Percentiles rank a stretch among this genome's conserved stretches.
These are phyloP conservation scores for Megalurothrips usitatus DNA, from an alignment of 2,888 invertebrate genomes.

Conservation along the genomic window DNA sequence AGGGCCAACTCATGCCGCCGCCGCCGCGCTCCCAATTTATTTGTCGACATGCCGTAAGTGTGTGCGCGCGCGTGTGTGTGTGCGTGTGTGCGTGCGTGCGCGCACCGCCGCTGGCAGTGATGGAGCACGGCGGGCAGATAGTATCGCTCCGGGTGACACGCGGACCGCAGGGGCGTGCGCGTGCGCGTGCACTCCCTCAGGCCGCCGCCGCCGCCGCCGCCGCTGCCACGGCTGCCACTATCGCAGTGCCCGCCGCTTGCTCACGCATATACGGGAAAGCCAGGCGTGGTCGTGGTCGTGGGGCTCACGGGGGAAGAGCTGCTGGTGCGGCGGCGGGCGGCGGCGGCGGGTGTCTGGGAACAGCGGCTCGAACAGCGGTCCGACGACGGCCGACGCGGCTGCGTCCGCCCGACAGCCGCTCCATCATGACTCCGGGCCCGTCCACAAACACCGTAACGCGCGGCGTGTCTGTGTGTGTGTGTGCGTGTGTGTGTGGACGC, in stretches of 20 bases:
- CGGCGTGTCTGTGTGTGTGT: too few species aligned
- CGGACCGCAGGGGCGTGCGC: constrained; percentile 3
- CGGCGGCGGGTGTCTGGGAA: neutral
- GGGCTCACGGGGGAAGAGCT: neutral
- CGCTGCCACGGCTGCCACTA: too few species aligned
- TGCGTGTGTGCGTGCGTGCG: neutral
- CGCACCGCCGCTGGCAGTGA: constrained; percentile 3
- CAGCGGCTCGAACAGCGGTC: neutral
- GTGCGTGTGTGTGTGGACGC: too few species aligned
- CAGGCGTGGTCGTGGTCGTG: neutral
- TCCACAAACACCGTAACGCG: neutral
- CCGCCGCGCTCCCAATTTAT: neutral
- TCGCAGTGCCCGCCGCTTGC: neutral
- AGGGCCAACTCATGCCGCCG: neutral
- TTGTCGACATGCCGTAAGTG: constrained; percentile 24
- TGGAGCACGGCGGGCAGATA: constrained; percentile 11
- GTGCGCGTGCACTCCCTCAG: neutral
- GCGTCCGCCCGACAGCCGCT: neutral
- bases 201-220: neutral
- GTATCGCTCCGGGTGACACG: constrained; percentile 20
- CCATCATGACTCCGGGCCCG: neutral
- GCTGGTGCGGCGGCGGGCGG: neutral
- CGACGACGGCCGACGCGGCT: too few species aligned
- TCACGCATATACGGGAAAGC: neutral
- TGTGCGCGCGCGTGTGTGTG: neutral